phyloP scores from a whole-genome alignment of 2,888 invertebrate genomes.

The Yponomeuta plumbellus region DNA sequence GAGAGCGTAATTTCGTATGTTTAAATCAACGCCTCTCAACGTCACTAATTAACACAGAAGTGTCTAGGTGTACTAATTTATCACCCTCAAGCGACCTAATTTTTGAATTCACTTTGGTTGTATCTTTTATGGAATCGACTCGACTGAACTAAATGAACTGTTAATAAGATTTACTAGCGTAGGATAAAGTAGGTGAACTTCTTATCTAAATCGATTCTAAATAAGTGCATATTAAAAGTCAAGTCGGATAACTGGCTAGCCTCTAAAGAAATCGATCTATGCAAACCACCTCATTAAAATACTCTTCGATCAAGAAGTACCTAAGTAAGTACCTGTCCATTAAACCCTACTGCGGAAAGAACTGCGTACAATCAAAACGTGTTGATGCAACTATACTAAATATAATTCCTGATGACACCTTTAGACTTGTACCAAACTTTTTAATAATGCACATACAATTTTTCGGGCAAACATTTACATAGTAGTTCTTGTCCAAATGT shows the following conservation, averaged over 20 bases:
- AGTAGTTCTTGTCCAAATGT: no score
- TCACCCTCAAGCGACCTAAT: neutral
- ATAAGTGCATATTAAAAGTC: constrained; percentile 2
- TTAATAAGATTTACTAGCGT: neutral
- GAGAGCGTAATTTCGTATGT: neutral
- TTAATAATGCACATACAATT: no score
- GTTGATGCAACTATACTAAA: neutral
- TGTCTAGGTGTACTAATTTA: neutral
- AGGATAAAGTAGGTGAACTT: neutral
- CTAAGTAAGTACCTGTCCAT: neutral
- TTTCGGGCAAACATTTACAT: no score
- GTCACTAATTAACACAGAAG: constrained; percentile 8
- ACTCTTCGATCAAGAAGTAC: neutral
- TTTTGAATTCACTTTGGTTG: neutral
- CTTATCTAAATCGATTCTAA: neutral
- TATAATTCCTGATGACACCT: no score
- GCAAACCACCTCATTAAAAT: neutral
- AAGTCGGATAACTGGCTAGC: neutral
- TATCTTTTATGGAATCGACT: neutral
- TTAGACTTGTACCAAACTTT: no score
- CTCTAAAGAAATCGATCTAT: neutral
- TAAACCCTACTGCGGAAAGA: neutral
- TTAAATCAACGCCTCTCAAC: constrained; percentile 1
- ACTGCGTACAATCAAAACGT: neutral
- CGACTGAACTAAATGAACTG: neutral